A percentile compares a stretch with the other conserved stretches of the same genome.
These are phyloP conservation scores for Danio albolineatus DNA, from an alignment of 2,797 vertebrate genomes.

Conservation along the genomic window DNA sequence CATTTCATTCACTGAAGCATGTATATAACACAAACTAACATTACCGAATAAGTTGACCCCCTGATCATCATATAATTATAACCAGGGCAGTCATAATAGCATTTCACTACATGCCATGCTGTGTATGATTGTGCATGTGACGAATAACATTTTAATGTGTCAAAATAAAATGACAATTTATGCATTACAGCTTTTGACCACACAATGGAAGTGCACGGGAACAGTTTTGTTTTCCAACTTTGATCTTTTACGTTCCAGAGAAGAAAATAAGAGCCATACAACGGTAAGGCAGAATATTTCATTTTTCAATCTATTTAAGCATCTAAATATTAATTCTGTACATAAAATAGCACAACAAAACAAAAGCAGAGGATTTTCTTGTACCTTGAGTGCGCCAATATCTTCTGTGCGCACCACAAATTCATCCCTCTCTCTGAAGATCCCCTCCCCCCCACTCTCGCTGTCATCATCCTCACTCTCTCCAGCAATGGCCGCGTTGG, in stretches of 20 bases:
- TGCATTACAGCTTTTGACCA: neutral
- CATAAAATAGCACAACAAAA: neutral
- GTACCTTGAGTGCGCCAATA: conserved; percentile 88
- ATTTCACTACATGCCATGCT: too few species aligned
- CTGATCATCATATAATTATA: too few species aligned
- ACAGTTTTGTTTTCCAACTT: neutral
- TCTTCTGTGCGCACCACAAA: conserved; percentile 91
- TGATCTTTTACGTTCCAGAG: neutral
- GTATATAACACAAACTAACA: too few species aligned
- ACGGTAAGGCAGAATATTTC: neutral
- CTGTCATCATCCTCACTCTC: conserved; percentile 90
- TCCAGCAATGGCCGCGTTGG: conserved; percentile 86
- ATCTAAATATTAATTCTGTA: neutral
- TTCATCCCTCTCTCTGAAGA: conserved; percentile 90
- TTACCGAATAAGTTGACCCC: too few species aligned
- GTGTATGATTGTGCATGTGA: too few species aligned
- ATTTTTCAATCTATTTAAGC: neutral
- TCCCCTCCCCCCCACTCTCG: conserved; percentile 89
- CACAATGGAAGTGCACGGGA: neutral
- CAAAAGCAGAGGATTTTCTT: neutral
- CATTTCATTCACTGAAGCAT: too few species aligned
- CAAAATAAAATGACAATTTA: neutral
- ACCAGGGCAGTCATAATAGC: too few species aligned
- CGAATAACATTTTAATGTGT: too few species aligned
- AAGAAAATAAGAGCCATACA: neutral